Evolutionary conservation across 2,113 vertebrate species (phyloP).

Genomic region (Phyllostomus discolor): DNA sequence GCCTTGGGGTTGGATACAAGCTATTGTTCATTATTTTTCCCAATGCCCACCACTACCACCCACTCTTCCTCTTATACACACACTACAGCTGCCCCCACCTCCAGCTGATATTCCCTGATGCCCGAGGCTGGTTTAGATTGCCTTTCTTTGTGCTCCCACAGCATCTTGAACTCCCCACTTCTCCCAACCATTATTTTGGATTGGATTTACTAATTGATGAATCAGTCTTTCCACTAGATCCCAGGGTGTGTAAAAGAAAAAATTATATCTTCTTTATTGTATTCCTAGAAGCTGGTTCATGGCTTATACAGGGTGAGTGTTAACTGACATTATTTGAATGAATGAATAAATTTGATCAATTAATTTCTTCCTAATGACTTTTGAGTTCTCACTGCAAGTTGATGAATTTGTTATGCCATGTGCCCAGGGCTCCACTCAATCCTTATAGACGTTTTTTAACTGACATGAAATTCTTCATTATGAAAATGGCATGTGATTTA

Average conservation of each 20-base stretch:
- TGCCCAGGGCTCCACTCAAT: neutral
- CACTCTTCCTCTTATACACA: neutral
- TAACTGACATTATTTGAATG: neutral
- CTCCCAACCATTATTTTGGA: neutral
- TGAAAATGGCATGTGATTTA: slow-evolving; percentile 10
- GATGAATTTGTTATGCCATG: neutral
- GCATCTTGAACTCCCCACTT: neutral
- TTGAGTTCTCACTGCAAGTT: neutral
- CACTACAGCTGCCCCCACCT: too few relatives aligned
- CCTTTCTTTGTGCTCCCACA: neutral
- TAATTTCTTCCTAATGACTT: slow-evolving; percentile 28
- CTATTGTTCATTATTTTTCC: neutral
- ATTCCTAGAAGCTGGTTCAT: neutral
- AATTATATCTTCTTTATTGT: slow-evolving; percentile 5
- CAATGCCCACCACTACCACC: neutral
- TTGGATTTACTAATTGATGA: neutral
- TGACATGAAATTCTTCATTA: neutral
- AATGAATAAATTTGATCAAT: neutral
- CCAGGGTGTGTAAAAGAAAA: neutral
- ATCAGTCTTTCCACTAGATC: neutral
- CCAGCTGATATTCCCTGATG: neutral
- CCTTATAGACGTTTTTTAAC: slow-evolving; percentile 7
- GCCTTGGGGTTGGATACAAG: too few relatives aligned
- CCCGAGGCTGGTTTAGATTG: neutral
- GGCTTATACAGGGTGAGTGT: neutral